These are phyloP conservation scores for Tetramorium alpestre DNA, from an alignment of 1,140 invertebrate species.

Conservation along the genomic window DNA sequence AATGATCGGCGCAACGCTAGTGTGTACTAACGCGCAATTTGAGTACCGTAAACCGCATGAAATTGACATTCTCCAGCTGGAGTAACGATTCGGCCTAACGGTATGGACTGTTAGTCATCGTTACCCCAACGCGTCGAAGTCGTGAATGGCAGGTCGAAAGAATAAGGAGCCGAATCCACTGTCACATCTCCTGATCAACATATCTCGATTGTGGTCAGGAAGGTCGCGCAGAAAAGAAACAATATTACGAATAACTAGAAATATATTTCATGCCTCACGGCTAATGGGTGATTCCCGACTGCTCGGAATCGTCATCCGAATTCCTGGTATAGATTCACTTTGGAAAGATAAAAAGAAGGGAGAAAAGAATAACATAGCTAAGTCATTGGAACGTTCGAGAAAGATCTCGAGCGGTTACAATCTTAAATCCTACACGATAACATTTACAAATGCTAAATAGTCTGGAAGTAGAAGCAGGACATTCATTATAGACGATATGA, in stretches of 20 bases:
- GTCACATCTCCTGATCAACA: constrained; percentile 2
- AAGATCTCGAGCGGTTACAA: too few relatives aligned
- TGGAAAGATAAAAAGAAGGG: too few relatives aligned
- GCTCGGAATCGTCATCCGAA: too few relatives aligned
- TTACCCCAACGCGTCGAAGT: constrained; percentile 72
- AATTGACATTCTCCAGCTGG: constrained; percentile 82
- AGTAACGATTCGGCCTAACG: constrained; percentile 81
- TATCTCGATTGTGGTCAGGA: background rate
- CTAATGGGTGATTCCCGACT: too few relatives aligned
- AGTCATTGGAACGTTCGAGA: too few relatives aligned
- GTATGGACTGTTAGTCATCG: constrained; percentile 81
- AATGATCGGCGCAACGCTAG: constrained; percentile 45
- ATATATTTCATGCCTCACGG: too few relatives aligned
- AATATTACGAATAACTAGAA: too few relatives aligned
- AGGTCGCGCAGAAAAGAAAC: too few relatives aligned
- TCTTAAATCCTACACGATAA: background rate
- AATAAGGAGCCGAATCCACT: background rate
- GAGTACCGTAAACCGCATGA: constrained; percentile 82
- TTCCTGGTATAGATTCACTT: too few relatives aligned
- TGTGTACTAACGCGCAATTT: constrained; percentile 79
- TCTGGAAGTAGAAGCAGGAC: background rate
- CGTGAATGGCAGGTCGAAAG: constrained; percentile 36
- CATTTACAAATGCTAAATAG: background rate
- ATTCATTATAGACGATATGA: background rate
- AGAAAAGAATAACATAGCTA: too few relatives aligned